phyloP scores from a whole-genome alignment of 2,888 invertebrate species.

The Mechanitis mazaeus region DNA sequence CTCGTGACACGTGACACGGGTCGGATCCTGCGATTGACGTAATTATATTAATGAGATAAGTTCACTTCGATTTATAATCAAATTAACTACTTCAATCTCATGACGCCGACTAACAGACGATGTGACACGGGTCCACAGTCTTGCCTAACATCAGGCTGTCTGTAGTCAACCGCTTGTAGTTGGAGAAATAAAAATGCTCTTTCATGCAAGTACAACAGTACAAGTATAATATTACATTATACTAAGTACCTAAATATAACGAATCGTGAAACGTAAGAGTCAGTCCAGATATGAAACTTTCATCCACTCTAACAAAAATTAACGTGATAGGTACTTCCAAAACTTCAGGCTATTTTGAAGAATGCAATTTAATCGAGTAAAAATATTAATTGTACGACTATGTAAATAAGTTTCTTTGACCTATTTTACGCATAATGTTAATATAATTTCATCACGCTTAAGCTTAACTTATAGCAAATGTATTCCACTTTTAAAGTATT shows the following conservation, averaged over 20 bases:
- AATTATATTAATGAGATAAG: conserved; percentile 77
- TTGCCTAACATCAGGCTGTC: too few relatives aligned
- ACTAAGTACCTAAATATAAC: too few relatives aligned
- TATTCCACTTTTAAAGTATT: too few relatives aligned
- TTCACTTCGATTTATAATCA: conserved; percentile 61
- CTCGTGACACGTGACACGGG: conserved; percentile 77
- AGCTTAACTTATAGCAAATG: too few relatives aligned
- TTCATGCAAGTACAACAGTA: too few relatives aligned
- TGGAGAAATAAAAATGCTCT: too few relatives aligned
- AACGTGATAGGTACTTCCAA: conserved; percentile 33
- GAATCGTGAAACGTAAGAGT: conserved; percentile 20
- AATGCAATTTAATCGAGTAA: conserved; percentile 22
- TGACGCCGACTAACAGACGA: too few relatives aligned
- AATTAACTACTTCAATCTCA: too few relatives aligned
- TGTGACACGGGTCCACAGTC: too few relatives aligned
- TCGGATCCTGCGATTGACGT: conserved; percentile 72
- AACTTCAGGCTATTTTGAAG: conserved; percentile 25
- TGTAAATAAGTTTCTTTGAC: conserved; percentile 18
- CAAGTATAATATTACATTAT: too few relatives aligned
- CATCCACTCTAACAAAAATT: conserved; percentile 58
- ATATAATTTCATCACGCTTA: not conserved
- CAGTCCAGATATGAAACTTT: conserved; percentile 44
- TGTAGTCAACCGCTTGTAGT: too few relatives aligned
- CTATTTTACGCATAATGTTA: not conserved
- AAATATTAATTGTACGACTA: conserved; percentile 25